Evolutionary conservation across 2,797 vertebrate genomes (phyloP).

Genomic region (Amphiprion clarkii): DNA sequence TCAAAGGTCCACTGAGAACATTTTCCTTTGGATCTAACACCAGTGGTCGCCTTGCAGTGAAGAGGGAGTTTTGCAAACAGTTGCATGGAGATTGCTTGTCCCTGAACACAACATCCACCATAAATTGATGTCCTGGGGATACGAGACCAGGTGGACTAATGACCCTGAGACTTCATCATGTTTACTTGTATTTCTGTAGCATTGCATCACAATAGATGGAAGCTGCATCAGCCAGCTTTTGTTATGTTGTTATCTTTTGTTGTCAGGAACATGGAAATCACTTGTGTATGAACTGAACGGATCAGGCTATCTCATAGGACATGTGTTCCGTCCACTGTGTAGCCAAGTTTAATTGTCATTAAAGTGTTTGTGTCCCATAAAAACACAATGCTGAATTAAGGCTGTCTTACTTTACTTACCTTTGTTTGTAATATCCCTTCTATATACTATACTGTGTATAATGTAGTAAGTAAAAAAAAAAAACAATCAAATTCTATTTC

Average conservation of each 20-base stretch:
- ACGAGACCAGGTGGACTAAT: slow-evolving; percentile 61
- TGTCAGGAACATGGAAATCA: slow-evolving; percentile 13
- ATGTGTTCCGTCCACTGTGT: background rate
- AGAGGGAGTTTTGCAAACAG: slow-evolving; percentile 21
- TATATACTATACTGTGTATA: background rate
- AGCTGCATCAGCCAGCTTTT: slow-evolving; percentile 44
- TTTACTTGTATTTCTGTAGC: slow-evolving; percentile 48
- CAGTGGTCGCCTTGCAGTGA: background rate
- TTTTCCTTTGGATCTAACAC: background rate
- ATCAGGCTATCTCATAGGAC: slow-evolving; percentile 13
- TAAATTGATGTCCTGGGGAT: slow-evolving; percentile 61
- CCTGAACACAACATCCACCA: slow-evolving; percentile 37
- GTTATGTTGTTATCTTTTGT: background rate
- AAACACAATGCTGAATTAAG: background rate
- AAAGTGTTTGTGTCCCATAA: background rate
- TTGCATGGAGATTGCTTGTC: slow-evolving; percentile 26
- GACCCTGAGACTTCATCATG: slow-evolving; percentile 65
- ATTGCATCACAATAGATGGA: slow-evolving; percentile 29
- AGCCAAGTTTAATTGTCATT: background rate
- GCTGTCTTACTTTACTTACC: background rate
- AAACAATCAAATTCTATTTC: background rate
- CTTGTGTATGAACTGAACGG: slow-evolving; percentile 3
- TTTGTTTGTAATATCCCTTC: background rate
- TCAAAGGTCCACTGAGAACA: background rate
- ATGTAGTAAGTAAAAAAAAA: background rate